phyloP scores from a whole-genome alignment of 1,140 invertebrate genomes.

The Drosophila prosaltans region DNA sequence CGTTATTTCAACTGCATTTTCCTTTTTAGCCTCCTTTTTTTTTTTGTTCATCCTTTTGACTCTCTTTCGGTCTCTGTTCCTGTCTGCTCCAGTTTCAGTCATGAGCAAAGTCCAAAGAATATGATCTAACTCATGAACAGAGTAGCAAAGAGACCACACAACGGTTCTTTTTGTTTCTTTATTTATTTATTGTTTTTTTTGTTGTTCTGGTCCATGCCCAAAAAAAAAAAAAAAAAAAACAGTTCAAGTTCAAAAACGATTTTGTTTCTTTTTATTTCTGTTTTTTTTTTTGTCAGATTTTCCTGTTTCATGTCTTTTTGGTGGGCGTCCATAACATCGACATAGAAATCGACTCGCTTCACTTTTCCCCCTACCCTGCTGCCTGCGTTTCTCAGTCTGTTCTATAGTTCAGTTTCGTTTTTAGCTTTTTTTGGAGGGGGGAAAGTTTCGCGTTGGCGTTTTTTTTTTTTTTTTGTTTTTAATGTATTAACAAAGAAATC shows the following conservation, averaged over 20 bases:
- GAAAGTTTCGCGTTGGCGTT: slow-evolving; percentile 63
- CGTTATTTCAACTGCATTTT: neutral
- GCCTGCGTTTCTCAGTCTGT: slow-evolving; percentile 6
- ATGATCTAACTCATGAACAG: neutral
- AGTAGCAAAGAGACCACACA: slow-evolving; percentile 1
- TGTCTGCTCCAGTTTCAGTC: neutral
- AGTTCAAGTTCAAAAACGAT: slow-evolving; percentile 69
- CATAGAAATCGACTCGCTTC: slow-evolving; percentile 24
- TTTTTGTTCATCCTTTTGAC: neutral
- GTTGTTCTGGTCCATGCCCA: slow-evolving; percentile 1
- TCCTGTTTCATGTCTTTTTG: slow-evolving; percentile 29
- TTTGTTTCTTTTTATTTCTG: slow-evolving; percentile 39
- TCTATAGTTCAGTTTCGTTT: slow-evolving; percentile 35
- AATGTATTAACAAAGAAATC: slow-evolving; percentile 11
- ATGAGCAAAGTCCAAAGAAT: neutral
- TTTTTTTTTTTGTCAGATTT: neutral
- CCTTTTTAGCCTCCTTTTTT: neutral
- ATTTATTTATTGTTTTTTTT: neutral
- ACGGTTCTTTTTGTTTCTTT: slow-evolving; percentile 4
- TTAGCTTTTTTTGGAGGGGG: slow-evolving; percentile 13
- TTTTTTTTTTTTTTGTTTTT: neutral
- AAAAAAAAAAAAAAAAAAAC: slow-evolving; percentile 23
- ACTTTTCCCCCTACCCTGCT: neutral
- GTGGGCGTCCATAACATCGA: slow-evolving; percentile 7
- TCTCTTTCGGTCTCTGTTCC: neutral